These are phyloP conservation scores for Amphiura filiformis DNA, from an alignment of 35 echinoderm and acorn worm species.

Conservation along the genomic window DNA sequence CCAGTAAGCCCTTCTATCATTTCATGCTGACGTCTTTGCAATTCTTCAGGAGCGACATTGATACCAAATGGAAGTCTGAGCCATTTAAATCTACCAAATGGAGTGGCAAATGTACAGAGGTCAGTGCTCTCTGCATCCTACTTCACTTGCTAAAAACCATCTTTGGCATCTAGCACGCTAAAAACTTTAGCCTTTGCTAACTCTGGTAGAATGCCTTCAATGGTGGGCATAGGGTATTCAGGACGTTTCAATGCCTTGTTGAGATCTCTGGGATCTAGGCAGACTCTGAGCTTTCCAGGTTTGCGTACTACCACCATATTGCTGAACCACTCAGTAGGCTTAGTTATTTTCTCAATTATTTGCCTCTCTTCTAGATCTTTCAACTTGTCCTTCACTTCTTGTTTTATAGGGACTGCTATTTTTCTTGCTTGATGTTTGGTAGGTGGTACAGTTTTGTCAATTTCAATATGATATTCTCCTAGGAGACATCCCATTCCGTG, in stretches of 20 bases:
- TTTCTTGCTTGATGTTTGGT: constrained; percentile 65
- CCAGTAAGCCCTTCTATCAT: constrained; percentile 36
- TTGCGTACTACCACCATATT: constrained; percentile 51
- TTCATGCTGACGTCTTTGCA: constrained; percentile 57
- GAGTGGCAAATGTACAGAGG: constrained; percentile 36
- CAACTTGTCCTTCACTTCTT: constrained; percentile 53
- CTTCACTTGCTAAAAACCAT: background rate
- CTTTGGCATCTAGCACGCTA: background rate
- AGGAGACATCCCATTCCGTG: constrained; percentile 55
- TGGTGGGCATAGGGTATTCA: constrained; percentile 59
- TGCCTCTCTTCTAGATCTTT: constrained; percentile 34
- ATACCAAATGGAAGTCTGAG: constrained; percentile 67
- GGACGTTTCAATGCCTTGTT: constrained; percentile 58
- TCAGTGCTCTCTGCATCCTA: constrained; percentile 21
- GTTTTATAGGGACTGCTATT: constrained; percentile 54
- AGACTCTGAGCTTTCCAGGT: background rate
- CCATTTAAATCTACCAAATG: constrained; percentile 55
- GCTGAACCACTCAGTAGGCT: constrained; percentile 68
- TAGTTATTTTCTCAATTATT: constrained; percentile 40
- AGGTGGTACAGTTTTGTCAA: constrained; percentile 27
- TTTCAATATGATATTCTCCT: constrained; percentile 63
- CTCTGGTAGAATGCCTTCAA: constrained; percentile 11
- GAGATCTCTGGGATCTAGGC: constrained; percentile 14
- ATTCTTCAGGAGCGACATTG: constrained; percentile 44
- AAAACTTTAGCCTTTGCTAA: background rate